Evolutionary conservation across 2,797 vertebrate species (phyloP), one percentile per base, ranked within the genome.

Genomic region (Sternarchorhynchus goeldii): DNA sequence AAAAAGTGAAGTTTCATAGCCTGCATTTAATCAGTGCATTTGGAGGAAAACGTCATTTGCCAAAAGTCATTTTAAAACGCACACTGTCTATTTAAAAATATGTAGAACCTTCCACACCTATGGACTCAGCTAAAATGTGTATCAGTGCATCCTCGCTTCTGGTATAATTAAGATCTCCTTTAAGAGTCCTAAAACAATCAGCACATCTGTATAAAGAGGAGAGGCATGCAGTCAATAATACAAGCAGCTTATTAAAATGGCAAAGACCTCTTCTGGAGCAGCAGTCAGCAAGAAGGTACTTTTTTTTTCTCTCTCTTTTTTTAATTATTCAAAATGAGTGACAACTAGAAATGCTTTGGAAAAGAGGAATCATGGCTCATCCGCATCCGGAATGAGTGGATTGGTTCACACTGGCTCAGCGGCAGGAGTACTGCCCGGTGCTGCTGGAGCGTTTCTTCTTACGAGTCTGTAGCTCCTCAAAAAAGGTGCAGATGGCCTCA

Each of bases 401-500:
- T 12, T 50, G 57, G 67, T 63, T 55, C 60, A 76, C 69, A 76
- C 18, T 82, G 78, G 62, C 14, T 0, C 0, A 20, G 57, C 67
- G 56, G 59, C 66, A 64, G 50, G 0, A 18, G 85, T 79, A 88
- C 80, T 89, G 80, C 36, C 79, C 87, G 21, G 79, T 65, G 3
- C 84, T 85, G 4, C 84, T 85, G 39, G 81, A 79, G 65, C 86
- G 79, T 29, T 86, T 80, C 71, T 80, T 87, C 76, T 92, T 93
- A 76, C 67, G 89, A 0, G 86, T 84, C 77, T 66, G 86, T 63
- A 93, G 77, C 45, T 90, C 90, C 36, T 90, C 89, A 17, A 93
- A 88, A 75, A 91, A 90, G 72, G 89, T 76, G 7, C 84, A 80
- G 8, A 92, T 83, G 0, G 83, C 90, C 80, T 91, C 92, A 0